Evolutionary conservation across 2,113 vertebrate genomes (phyloP).

Genomic region (Lutjanus erythropterus): DNA sequence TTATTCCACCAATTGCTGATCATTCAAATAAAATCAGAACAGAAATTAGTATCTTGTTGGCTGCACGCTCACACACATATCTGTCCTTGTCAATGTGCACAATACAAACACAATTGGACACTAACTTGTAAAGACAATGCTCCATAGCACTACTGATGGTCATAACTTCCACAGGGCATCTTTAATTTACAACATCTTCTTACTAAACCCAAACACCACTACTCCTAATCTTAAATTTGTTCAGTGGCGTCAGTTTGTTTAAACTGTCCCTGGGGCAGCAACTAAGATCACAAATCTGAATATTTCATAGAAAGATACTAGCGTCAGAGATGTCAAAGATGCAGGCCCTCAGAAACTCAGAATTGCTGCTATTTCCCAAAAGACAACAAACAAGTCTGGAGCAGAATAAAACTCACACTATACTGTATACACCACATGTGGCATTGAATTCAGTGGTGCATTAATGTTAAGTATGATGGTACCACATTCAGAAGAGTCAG

Average conservation of each 20-base stretch:
- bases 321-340: not conserved
- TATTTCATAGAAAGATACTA: not conserved
- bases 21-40: not conserved
- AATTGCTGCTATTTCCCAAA: not conserved
- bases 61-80: not conserved
- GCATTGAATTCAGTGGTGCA: not conserved
- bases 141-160: not conserved
- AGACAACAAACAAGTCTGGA: not conserved
- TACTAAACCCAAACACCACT: not conserved
- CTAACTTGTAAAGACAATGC: not conserved
- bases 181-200: not conserved
- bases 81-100: too few relatives aligned
- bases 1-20: not conserved
- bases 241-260: not conserved
- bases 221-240: not conserved
- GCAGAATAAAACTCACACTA: not conserved
- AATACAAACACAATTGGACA: not conserved
- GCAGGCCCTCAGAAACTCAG: not conserved
- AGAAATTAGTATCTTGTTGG: not conserved
- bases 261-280: not conserved
- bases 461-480: not conserved
- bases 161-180: not conserved
- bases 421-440: not conserved
- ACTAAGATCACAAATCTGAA: slow-evolving; percentile 4
- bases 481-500: not conserved